Percentiles rank a stretch among this genome's conserved stretches.
These are phyloP conservation scores for Chionomys nivalis DNA, from an alignment of 2,113 vertebrate genomes.

Conservation along the genomic window DNA sequence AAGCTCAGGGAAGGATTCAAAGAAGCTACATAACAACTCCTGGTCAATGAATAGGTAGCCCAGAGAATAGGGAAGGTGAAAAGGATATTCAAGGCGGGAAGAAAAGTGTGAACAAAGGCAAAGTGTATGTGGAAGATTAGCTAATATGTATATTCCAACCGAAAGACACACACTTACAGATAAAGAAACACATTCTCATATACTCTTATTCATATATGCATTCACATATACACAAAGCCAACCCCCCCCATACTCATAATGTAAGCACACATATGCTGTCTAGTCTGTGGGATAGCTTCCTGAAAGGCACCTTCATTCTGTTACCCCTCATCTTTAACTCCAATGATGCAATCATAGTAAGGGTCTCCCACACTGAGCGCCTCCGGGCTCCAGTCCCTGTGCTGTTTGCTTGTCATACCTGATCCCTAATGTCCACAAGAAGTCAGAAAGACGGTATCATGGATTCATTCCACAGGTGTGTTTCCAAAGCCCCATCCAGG, in stretches of 20 bases:
- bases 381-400: neutral
- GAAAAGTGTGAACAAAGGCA: neutral
- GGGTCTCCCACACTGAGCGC: fast-evolving
- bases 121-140: neutral
- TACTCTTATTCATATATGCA: neutral
- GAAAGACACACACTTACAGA: neutral
- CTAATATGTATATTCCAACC: neutral
- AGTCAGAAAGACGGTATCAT: neutral
- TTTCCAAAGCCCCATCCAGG: neutral
- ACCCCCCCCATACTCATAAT: neutral
- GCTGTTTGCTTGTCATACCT: neutral
- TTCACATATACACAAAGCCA: neutral
- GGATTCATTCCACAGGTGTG: neutral
- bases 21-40: neutral
- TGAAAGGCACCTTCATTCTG: neutral
- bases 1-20: neutral
- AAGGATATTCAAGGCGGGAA: neutral
- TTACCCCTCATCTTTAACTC: neutral
- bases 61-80: neutral
- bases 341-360: neutral
- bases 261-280: neutral
- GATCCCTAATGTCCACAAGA: neutral
- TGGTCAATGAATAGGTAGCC: neutral
- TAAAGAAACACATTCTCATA: neutral
- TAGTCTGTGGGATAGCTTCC: neutral